These are phyloP conservation scores for Perdita meconis DNA, from an alignment of 2,888 invertebrate species.

Conservation along the genomic window DNA sequence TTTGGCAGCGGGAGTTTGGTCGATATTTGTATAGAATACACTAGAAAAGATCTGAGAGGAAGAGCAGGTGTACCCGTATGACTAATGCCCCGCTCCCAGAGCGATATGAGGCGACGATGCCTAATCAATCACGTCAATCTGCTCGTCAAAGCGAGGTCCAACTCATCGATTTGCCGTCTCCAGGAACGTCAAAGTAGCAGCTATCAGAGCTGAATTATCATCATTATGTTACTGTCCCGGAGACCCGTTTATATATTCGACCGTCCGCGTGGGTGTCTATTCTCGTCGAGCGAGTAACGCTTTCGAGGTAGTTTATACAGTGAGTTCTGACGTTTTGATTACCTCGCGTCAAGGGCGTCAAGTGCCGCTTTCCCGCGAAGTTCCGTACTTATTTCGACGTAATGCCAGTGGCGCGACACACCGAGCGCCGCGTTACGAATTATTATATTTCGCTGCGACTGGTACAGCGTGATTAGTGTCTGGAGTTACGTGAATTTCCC, in stretches of 20 bases:
- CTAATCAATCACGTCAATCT: slow-evolving; percentile 60
- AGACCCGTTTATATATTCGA: not conserved
- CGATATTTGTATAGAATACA: slow-evolving; percentile 54
- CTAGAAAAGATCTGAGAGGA: slow-evolving; percentile 39
- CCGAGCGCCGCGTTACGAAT: not conserved
- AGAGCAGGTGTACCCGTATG: slow-evolving; percentile 52
- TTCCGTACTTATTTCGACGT: slow-evolving; percentile 10
- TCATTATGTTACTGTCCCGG: not conserved
- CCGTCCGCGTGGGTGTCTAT: not conserved
- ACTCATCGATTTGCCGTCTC: slow-evolving; percentile 49
- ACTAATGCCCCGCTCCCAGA: slow-evolving; percentile 54
- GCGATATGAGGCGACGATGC: slow-evolving; percentile 50
- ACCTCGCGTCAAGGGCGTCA: slow-evolving; percentile 1
- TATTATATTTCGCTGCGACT: not conserved
- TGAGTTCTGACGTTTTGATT: slow-evolving; percentile 16
- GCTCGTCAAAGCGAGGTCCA: slow-evolving; percentile 42
- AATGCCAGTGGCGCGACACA: not conserved
- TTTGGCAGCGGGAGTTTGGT: slow-evolving; percentile 45
- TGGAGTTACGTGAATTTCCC: not conserved
- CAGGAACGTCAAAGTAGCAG: slow-evolving; percentile 12
- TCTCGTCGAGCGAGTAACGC: slow-evolving; percentile 3
- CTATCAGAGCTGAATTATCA: slow-evolving; percentile 35
- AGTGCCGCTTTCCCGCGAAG: not conserved
- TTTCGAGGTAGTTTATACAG: not conserved
- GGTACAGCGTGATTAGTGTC: not conserved